Percentiles rank a stretch among this genome's conserved stretches.
Evolutionary conservation across 92 coral and sea anemone species (phyloP).

Genomic region (Scolanthus callimorphus): DNA sequence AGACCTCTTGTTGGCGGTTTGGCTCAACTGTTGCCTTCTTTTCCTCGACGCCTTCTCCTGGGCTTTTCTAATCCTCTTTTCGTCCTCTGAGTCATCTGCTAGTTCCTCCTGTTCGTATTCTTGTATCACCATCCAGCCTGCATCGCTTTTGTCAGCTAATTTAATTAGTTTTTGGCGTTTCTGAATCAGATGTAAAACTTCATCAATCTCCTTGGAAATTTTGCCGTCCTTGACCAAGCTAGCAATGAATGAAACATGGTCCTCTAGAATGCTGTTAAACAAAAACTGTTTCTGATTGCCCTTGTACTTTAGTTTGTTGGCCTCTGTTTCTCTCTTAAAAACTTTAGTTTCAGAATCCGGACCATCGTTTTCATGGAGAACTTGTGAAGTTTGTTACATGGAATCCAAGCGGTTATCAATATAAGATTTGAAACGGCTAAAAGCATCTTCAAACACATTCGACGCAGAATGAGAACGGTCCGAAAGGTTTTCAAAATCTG

Average conservation of each 20-base stretch:
- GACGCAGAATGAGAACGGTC: too few species aligned
- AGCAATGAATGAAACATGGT: slow-evolving; percentile 5
- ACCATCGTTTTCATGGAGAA: background rate
- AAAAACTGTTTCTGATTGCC: slow-evolving; percentile 26
- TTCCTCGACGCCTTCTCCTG: slow-evolving; percentile 6
- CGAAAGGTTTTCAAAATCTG: too few species aligned
- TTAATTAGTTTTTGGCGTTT: slow-evolving; percentile 20
- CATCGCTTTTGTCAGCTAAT: slow-evolving; percentile 19
- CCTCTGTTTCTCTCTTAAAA: too few species aligned
- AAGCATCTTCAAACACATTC: too few species aligned
- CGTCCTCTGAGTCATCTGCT: slow-evolving; percentile 18
- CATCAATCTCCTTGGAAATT: background rate
- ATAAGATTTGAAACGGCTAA: too few species aligned
- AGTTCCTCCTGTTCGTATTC: slow-evolving; percentile 28
- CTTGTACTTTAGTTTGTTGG: too few species aligned
- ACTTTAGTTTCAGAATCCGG: background rate
- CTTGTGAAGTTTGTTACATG: too few species aligned
- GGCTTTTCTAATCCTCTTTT: slow-evolving; percentile 5
- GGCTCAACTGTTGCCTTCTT: background rate
- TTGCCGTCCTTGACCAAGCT: background rate
- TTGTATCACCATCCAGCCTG: slow-evolving; percentile 10
- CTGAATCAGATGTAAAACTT: slow-evolving; percentile 3
- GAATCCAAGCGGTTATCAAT: too few species aligned
- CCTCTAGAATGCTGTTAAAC: slow-evolving; percentile 13
- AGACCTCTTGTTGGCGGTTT: background rate